These are phyloP conservation scores for Sarcophilus harrisii DNA, from an alignment of 2,797 vertebrate species.

Conservation along the genomic window DNA sequence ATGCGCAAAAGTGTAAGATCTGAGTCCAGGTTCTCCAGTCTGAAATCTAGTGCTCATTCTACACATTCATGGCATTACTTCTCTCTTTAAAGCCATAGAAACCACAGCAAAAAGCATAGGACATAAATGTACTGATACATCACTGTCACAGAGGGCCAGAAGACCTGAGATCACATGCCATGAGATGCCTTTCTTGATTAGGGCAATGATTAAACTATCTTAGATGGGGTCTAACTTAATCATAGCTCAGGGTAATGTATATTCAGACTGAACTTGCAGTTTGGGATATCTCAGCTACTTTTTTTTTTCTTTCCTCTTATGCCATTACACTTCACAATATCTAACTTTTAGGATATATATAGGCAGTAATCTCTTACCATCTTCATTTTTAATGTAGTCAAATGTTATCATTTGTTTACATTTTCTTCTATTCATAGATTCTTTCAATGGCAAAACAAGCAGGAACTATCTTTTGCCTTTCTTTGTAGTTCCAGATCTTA, in stretches of 20 bases:
- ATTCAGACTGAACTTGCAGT: background rate
- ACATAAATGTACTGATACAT: background rate
- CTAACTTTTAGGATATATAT: background rate
- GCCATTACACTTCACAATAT: background rate
- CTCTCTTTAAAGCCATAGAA: background rate
- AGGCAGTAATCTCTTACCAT: background rate
- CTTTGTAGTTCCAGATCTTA: background rate
- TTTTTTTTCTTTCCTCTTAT: background rate
- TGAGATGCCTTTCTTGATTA: background rate
- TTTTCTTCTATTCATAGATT: background rate
- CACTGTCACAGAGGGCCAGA: background rate
- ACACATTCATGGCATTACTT: background rate
- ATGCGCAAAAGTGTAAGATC: background rate
- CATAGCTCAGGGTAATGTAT: background rate
- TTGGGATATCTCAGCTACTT: background rate
- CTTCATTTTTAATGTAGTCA: background rate
- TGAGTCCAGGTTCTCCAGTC: background rate
- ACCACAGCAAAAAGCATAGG: background rate
- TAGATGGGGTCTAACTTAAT: background rate
- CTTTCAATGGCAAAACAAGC: background rate
- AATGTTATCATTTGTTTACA: background rate
- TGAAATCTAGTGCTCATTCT: background rate
- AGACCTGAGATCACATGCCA: background rate
- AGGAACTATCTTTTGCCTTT: background rate
- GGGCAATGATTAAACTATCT: background rate